phyloP scores from a whole-genome alignment of 1,140 invertebrate genomes.

The Bombus sylvicola region DNA sequence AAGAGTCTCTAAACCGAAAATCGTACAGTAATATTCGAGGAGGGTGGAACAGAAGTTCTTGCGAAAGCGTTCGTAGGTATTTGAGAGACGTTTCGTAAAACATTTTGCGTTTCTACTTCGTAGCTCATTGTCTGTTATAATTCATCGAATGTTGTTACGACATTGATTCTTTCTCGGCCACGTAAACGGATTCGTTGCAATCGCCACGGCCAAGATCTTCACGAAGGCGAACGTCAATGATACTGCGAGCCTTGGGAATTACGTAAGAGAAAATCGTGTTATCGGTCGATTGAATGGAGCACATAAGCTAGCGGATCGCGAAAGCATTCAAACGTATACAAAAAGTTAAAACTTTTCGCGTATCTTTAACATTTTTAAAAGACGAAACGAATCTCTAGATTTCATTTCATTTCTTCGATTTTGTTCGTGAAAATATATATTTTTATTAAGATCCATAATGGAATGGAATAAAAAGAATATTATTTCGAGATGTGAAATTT shows the following conservation, averaged over 20 bases:
- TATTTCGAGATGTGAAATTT: background rate
- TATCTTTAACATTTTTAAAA: background rate
- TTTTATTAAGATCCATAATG: too few species aligned
- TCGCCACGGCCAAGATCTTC: conserved; percentile 47
- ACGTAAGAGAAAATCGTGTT: conserved; percentile 42
- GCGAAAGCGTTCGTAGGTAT: background rate
- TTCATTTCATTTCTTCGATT: background rate
- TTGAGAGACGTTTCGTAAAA: background rate
- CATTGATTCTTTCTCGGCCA: conserved; percentile 24
- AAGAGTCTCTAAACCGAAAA: too few species aligned
- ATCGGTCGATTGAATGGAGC: conserved; percentile 23
- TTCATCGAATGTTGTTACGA: background rate
- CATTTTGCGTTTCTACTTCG: background rate
- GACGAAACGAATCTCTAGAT: background rate
- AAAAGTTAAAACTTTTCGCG: background rate
- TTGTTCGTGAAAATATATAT: background rate
- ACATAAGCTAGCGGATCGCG: background rate
- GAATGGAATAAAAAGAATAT: too few species aligned
- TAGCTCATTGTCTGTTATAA: conserved; percentile 1
- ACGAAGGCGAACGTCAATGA: conserved; percentile 43
- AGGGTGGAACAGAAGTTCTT: too few species aligned
- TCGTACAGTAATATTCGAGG: too few species aligned
- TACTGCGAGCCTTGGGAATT: conserved; percentile 20
- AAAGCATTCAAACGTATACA: background rate
- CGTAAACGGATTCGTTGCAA: conserved; percentile 40